Base-by-base conservation (phyloP, 2,888 invertebrate species). In the Daptonema setosum region DNA sequence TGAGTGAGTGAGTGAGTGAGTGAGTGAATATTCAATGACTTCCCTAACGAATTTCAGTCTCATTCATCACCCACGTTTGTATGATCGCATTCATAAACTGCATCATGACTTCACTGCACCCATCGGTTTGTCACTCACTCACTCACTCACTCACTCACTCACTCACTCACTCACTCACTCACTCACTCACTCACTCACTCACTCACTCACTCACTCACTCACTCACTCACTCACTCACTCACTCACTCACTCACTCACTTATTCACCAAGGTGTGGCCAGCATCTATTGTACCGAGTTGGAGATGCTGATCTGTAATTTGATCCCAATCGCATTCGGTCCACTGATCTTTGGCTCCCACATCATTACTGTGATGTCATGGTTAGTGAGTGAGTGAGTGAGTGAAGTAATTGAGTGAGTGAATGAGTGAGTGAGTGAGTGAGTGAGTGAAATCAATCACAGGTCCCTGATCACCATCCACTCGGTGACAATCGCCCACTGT, bases 61-160 rank as follows among this genome's bases (percentile, higher is more conserved):
- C 60, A 74, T 85, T 35, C 85, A 86, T 67, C 79, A 79, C 65
- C 80, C 80, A 60, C 74, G 76, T 61, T 72, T 86, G 56, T 86
- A 85, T 74, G 83, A 82, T 67, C 78, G 80, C 67, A 82, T 86
- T 63, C 86, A 86, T 73, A 86, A 86, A 70, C 79, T 80, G 64
- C 86, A 86, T 70, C 86, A 86, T 65, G 84, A 86, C 71, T 86
- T 85, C 85, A 83, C 83, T 1, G 82, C 85, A 0, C 85, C 86
- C 0, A 80, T 86, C 55, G 82, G 85, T 63, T n/a, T n/a, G n/a
- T n/a, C n/a, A 35, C 17, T 35, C 8, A 8, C 35, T 11, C 8
- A 11, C 35, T 35, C 35, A 35, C 35, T 8, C 35, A 35, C 8
- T 17, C 35, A 17, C 35, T 8, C 35, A 8, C 8, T 8, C 8